phyloP scores from a whole-genome alignment of 2,888 invertebrate species.

The Eupelmus urozonus region DNA sequence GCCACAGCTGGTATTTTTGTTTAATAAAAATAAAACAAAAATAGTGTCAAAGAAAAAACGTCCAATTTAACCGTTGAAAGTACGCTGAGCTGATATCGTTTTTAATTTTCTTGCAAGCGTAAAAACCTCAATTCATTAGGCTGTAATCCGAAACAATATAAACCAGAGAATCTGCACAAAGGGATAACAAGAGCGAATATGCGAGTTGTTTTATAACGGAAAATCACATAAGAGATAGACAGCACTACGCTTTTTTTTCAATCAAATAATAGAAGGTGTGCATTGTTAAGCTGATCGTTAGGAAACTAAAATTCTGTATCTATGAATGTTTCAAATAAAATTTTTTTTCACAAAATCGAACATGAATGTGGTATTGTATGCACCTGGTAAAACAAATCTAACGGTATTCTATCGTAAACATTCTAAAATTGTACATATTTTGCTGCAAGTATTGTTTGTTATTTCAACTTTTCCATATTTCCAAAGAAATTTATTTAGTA shows the following conservation, averaged over 20 bases:
- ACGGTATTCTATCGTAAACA: too few relatives aligned
- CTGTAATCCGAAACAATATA: conserved; percentile 41
- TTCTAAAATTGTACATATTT: too few relatives aligned
- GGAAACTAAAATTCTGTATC: neutral
- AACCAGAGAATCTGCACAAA: conserved; percentile 30
- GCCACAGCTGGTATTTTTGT: neutral
- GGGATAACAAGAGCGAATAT: conserved; percentile 24
- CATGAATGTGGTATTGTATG: neutral
- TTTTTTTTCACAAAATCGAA: neutral
- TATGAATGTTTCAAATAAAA: neutral
- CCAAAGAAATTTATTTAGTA: too few relatives aligned
- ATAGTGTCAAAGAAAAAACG: conserved; percentile 16
- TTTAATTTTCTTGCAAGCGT: conserved; percentile 30
- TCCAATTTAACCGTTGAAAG: conserved; percentile 41
- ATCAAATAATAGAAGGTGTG: neutral
- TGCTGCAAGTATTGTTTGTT: too few relatives aligned
- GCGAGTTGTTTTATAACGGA: conserved; percentile 1
- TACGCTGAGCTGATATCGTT: conserved; percentile 15
- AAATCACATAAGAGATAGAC: neutral
- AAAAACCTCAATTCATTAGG: conserved; percentile 49
- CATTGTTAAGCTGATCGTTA: neutral
- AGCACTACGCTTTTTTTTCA: neutral
- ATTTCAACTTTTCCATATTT: too few relatives aligned
- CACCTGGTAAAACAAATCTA: too few relatives aligned
- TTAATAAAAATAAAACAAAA: conserved; percentile 17